Evolutionary conservation across 2,888 invertebrate species (phyloP), one percentile per base, ranked within the genome.

Genomic region (Eledona agricola): DNA sequence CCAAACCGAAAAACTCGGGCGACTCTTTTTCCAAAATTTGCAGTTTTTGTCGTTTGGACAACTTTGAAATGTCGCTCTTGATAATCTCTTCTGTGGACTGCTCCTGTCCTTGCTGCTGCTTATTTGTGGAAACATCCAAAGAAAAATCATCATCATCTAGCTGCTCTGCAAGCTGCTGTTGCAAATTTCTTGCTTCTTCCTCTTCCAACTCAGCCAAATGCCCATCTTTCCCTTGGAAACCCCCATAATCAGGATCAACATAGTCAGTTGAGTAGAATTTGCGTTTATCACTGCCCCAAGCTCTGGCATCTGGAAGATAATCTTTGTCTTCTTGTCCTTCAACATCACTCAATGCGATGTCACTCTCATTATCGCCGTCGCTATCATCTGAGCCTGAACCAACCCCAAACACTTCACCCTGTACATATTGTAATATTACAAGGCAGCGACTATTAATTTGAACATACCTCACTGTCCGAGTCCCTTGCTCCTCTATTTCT

Each of bases 251-350:
- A 65, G 88, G 84, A 79, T 95, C 95, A 7, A 93, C 86, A 76
- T 90, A 93, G 78, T 95, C 94, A 0, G 93, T 90, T 37, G 89
- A 85, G 77, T 94, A 95, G 73, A 85, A 96, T 19, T 83, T 81
- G 51, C 79, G 82, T 65, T 88, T 89, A 60, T 87, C 87, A 69
- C 85, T 87, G 29, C 96, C 96, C 96, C 96, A 96, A 10, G 93
- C 93, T 76, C 88, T 87, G 1, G 85, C 81, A 73, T 92, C 84
- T 0, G 92, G 92, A 57, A 93, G 77, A 67, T 86, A 83, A 71
- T 85, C 84, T 65, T 87, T 84, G 13, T 81, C 80, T 55, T 83
- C 81, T 59, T 86, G 83, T 0, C 87, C 88, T 72, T 93, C 92
- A 4, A 92, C 83, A 75, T 94, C 93, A 75, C 86, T 87, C 51